These are phyloP conservation scores for Eulemur macaco DNA, from an alignment of 2,113 vertebrate genomes.

Conservation along the genomic window DNA sequence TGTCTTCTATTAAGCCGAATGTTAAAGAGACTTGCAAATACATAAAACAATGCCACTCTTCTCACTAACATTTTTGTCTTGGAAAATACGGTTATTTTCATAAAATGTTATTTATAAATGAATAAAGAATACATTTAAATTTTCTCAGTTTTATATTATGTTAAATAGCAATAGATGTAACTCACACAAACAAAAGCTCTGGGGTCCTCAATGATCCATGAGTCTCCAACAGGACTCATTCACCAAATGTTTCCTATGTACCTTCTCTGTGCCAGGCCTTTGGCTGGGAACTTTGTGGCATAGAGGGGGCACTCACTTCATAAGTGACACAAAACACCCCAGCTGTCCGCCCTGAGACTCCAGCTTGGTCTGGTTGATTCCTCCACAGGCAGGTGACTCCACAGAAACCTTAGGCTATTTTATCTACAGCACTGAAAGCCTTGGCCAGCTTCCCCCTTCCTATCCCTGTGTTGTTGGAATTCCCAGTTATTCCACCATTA, in stretches of 20 bases:
- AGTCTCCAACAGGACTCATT: not conserved
- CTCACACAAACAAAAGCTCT: not conserved
- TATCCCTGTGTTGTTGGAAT: not conserved
- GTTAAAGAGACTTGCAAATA: not conserved
- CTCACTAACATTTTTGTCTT: not conserved
- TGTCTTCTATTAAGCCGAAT: not conserved
- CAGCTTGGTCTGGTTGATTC: not conserved
- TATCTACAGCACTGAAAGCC: not conserved
- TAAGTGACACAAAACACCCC: not conserved
- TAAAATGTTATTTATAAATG: conserved; percentile 16
- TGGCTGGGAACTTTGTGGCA: not conserved
- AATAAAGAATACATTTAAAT: not conserved
- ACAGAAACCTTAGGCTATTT: not conserved
- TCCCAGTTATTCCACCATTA: not conserved
- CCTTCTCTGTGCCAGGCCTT: not conserved
- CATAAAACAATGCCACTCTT: not conserved
- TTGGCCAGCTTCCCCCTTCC: not conserved
- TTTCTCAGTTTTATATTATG: not conserved
- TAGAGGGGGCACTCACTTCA: not conserved
- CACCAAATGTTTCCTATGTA: not conserved
- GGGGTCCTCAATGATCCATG: not conserved
- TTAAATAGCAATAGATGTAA: not conserved
- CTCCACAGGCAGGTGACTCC: not conserved
- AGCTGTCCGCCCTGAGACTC: not conserved
- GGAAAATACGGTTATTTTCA: not conserved